phyloP scores from a whole-genome alignment of 2,888 invertebrate species.

The Cantharis flavilabris region DNA sequence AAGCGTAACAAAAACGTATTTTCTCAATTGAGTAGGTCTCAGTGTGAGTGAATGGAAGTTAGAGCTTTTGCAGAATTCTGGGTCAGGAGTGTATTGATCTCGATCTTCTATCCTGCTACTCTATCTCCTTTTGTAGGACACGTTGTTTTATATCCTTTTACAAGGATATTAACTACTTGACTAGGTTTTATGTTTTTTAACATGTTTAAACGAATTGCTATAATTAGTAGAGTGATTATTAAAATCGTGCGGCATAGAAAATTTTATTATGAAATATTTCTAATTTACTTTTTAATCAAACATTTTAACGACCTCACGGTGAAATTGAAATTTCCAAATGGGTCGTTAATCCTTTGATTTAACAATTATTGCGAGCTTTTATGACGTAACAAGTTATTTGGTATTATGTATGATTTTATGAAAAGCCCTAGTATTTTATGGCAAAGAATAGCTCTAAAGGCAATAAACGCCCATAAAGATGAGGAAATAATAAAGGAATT shows the following conservation, averaged over 20 bases:
- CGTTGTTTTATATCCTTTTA: conserved; percentile 2
- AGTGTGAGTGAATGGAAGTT: conserved; percentile 27
- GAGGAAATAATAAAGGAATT: background rate
- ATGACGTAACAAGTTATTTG: background rate
- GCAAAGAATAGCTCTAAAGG: background rate
- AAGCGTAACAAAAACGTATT: conserved; percentile 17
- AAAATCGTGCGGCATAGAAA: background rate
- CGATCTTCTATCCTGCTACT: conserved; percentile 36
- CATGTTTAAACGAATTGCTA: background rate
- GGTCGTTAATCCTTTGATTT: background rate
- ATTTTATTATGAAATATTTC: background rate
- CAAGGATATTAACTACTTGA: background rate
- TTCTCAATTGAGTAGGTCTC: conserved; percentile 27
- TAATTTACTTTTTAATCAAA: background rate
- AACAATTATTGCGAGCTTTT: background rate
- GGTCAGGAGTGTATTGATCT: conserved; percentile 50
- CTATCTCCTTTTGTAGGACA: conserved; percentile 25
- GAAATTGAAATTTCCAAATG: background rate
- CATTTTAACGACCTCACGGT: background rate
- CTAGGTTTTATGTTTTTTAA: background rate
- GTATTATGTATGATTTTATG: background rate
- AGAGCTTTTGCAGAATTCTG: conserved; percentile 41
- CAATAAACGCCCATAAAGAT: background rate
- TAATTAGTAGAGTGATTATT: background rate
- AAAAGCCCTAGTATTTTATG: background rate